Base-by-base conservation (phyloP, 1,140 invertebrate genomes). In the Hylaeus anthracinus region DNA sequence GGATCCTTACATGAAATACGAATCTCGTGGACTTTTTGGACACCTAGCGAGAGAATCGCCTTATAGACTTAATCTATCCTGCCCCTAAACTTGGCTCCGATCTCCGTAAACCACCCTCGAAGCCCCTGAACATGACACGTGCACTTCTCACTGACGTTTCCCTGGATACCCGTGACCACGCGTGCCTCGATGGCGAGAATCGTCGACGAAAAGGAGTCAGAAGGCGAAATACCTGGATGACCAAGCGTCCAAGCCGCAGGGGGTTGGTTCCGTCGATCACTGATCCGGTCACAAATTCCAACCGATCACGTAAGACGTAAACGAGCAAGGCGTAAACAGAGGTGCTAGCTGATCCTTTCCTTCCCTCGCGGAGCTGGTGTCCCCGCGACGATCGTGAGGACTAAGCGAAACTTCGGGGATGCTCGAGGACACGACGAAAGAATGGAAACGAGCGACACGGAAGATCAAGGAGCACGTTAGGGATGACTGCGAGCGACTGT, bases 401-500 rank as follows among this genome's bases (percentile, higher is more conserved):
- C 2, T 10, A 1, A 2, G 37, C 4, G 8, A 10, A 63, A 43
- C 61, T 2, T 10, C 43, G 55, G 55, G 12, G 1, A 58, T 9
- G 1, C 53, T 55, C 53, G 53, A 26, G 26, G 26, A 26, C 26
- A 26, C 26, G 26, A 26, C 12, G 53, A 58, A 15, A 58, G 9
- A 58, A 12, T 15, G 55, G 12, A 8, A 9, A 26, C n/a, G 41
- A 15, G 15, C 5, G 9, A 55, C 70, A 37, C 74, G 79, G 66
- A 41, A 14, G 72, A 72, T 45, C 41, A 60, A 63, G 56, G 58
- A 55, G 15, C 76, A 63, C 65, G 81, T 66, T 51, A 83, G 75
- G 83, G 85, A 61, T 88, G 84, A 72, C 87, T 87, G 78, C 77
- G 45, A 73, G 64, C 71, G 86, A 88, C 88, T 88, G 86, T 89